phyloP scores from a whole-genome alignment of 2,797 vertebrate genomes.

The Schizothorax lantsangensis region DNA sequence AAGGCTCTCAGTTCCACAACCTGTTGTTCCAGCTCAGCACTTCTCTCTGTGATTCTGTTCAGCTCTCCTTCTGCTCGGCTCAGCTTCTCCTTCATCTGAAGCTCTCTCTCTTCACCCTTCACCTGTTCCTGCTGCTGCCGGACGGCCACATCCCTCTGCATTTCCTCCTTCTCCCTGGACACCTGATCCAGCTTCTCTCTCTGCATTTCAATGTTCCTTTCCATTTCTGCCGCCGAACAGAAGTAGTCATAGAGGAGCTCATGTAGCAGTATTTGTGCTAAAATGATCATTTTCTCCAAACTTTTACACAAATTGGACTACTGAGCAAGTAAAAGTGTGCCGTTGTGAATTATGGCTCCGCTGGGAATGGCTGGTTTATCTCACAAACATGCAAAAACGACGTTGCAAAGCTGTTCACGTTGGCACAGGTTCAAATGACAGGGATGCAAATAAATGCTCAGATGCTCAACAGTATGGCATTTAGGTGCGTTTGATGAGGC shows the following conservation, averaged over 20 bases:
- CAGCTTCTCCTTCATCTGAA: slow-evolving; percentile 75
- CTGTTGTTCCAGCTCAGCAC: slow-evolving; percentile 41
- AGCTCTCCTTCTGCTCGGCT: slow-evolving; percentile 69
- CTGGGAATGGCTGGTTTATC: slow-evolving; percentile 20
- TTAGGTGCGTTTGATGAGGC: background rate
- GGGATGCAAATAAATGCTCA: slow-evolving; percentile 23
- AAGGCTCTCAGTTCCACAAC: slow-evolving; percentile 45
- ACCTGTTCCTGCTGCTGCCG: slow-evolving; percentile 74
- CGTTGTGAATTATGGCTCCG: background rate
- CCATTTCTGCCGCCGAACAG: slow-evolving; percentile 73
- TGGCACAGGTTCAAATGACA: background rate
- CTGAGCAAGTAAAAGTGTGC: background rate
- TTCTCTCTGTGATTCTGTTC: slow-evolving; percentile 57
- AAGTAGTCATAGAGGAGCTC: slow-evolving; percentile 25
- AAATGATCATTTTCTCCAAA: slow-evolving; percentile 37
- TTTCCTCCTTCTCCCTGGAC: slow-evolving; percentile 77
- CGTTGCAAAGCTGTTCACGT: background rate
- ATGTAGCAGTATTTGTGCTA: slow-evolving; percentile 27
- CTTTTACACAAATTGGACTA: slow-evolving; percentile 7
- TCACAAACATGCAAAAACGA: slow-evolving; percentile 24
- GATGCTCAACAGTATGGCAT: background rate
- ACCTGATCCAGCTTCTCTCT: slow-evolving; percentile 79
- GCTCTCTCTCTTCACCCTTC: slow-evolving; percentile 74
- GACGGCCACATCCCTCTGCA: slow-evolving; percentile 80
- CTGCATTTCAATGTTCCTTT: slow-evolving; percentile 76